phyloP scores from a whole-genome alignment of 1,140 invertebrate genomes.

The Drosophila aff. region DNA sequence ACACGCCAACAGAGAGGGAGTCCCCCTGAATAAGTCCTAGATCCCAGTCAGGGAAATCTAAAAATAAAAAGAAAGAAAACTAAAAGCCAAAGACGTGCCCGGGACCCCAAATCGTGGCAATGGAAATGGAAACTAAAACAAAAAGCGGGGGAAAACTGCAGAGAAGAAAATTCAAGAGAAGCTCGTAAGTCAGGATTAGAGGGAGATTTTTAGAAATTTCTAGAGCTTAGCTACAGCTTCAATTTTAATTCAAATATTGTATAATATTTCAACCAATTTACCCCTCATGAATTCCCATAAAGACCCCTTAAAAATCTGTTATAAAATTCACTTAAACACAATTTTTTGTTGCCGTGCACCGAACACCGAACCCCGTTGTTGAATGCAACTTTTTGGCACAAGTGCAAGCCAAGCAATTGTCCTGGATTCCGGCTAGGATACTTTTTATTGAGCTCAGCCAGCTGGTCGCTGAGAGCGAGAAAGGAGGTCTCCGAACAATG shows the following conservation, averaged over 20 bases:
- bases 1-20: background rate
- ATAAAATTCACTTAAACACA: background rate
- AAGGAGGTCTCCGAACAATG: slow-evolving; percentile 29
- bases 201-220: background rate
- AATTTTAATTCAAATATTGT: background rate
- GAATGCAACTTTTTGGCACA: slow-evolving; percentile 55
- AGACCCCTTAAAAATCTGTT: background rate
- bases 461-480: slow-evolving; percentile 5
- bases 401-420: slow-evolving; percentile 62
- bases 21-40: no score
- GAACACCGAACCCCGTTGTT: background rate
- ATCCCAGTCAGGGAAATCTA: background rate
- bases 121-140: slow-evolving; percentile 23
- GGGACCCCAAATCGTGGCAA: slow-evolving; percentile 33
- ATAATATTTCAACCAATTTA: background rate
- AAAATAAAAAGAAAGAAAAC: background rate
- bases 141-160: background rate
- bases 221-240: background rate
- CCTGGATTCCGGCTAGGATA: slow-evolving; percentile 30
- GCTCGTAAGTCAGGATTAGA: background rate
- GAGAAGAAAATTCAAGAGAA: background rate
- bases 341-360: slow-evolving; percentile 9
- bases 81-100: slow-evolving; percentile 29
- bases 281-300: background rate
- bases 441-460: slow-evolving; percentile 46